Percentiles rank a stretch among this genome's conserved stretches.
These are phyloP conservation scores for Bergia puertoricense DNA, from an alignment of 92 coral and sea anemone species.

Conservation along the genomic window DNA sequence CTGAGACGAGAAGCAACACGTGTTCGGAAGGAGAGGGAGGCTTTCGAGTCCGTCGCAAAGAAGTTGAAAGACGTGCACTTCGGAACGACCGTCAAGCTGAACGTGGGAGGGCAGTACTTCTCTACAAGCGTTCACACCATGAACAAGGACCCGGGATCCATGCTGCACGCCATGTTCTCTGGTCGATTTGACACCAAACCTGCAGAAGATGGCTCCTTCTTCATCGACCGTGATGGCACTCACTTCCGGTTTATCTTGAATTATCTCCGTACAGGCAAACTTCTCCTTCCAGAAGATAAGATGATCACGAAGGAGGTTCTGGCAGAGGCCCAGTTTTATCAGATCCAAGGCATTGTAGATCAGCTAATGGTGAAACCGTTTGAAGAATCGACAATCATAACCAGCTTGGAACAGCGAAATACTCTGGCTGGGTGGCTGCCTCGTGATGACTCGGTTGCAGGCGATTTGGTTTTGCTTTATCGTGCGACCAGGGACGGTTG, in stretches of 20 bases:
- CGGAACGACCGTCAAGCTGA: constrained; percentile 48
- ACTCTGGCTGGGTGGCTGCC: background rate
- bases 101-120: constrained; percentile 62
- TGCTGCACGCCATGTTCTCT: constrained; percentile 57
- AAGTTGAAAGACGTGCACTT: constrained; percentile 64
- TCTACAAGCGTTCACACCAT: constrained; percentile 56
- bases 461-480: too few relatives aligned
- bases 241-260: constrained; percentile 69
- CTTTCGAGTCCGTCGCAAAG: constrained; percentile 59
- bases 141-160: constrained; percentile 58
- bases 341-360: constrained; percentile 51
- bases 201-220: constrained; percentile 62
- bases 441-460: too few relatives aligned
- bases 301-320: constrained; percentile 45
- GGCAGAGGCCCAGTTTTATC: constrained; percentile 73
- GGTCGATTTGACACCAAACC: constrained; percentile 58
- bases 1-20: constrained; percentile 45
- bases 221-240: constrained; percentile 71
- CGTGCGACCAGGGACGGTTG: too few relatives aligned
- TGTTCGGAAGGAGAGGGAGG: constrained; percentile 52
- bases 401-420: constrained; percentile 1
- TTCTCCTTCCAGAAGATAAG: constrained; percentile 56
- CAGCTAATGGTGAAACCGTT: constrained; percentile 36
- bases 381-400: background rate
- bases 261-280: constrained; percentile 65